phyloP scores from a whole-genome alignment of 2,797 vertebrate species.

The Strix occidentalis region DNA sequence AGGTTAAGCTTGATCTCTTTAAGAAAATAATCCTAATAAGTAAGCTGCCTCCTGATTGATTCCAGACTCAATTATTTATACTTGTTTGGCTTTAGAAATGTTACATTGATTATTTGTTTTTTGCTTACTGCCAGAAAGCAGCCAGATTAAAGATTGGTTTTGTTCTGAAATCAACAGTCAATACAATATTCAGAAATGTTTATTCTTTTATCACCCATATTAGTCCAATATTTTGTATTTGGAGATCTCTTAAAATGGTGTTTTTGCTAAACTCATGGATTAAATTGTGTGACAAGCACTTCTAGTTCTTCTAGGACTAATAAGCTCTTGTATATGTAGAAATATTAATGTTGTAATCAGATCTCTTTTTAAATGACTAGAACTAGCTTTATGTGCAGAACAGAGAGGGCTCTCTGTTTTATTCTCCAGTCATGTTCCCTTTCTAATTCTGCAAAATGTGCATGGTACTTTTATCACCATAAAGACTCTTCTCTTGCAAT shows the following conservation, averaged over 20 bases:
- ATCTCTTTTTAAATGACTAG: not conserved
- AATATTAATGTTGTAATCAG: not conserved
- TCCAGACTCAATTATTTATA: not conserved
- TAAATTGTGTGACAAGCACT: not conserved
- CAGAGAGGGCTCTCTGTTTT: not conserved
- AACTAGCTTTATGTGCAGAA: not conserved
- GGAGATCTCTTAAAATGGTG: not conserved
- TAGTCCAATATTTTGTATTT: not conserved
- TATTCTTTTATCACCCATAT: not conserved
- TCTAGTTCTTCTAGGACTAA: not conserved
- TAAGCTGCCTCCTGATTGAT: not conserved
- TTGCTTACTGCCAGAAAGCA: not conserved
- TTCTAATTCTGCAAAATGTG: not conserved
- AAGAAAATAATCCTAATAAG: not conserved
- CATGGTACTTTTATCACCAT: not conserved
- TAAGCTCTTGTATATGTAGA: not conserved
- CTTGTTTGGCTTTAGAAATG: not conserved
- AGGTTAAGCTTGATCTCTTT: not conserved
- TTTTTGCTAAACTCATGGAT: not conserved
- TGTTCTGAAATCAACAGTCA: not conserved
- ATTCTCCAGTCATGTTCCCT: not conserved
- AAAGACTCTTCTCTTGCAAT: not conserved
- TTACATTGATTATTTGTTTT: not conserved
- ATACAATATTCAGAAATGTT: not conserved
- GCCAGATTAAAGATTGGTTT: not conserved